Conservation (phyloP, 2,797 vertebrate species). For the Rhabdomys pumilio region DNA sequence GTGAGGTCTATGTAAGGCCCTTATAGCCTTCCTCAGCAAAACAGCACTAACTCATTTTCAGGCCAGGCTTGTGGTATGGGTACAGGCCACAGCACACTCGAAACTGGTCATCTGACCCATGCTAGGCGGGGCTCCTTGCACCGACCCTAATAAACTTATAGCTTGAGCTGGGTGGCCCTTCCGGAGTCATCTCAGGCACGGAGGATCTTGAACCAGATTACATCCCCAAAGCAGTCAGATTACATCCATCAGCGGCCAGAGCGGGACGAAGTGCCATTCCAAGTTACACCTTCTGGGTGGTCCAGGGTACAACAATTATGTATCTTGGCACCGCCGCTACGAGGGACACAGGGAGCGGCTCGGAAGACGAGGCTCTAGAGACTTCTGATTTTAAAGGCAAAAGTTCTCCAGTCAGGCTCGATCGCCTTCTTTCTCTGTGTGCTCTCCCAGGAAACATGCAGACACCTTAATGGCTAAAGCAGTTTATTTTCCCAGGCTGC, state of each 20-base stretch:
- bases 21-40: not conserved
- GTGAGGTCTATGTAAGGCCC: not conserved
- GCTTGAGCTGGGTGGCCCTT: not conserved
- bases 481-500: constrained; percentile 8
- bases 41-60: not conserved
- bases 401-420: not conserved
- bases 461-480: not conserved
- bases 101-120: not conserved
- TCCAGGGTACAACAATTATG: not conserved
- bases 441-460: not conserved
- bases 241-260: not conserved
- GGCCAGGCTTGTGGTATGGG: not conserved
- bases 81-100: not conserved
- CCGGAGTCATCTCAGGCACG: not conserved
- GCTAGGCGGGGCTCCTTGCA: not conserved
- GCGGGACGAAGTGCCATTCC: not conserved
- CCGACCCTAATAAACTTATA: not conserved
- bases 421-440: not conserved
- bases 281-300: constrained; percentile 39
- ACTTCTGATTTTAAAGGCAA: constrained; percentile 54
- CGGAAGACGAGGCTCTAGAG: not conserved
- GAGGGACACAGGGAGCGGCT: not conserved
- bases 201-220: not conserved
- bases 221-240: too few species aligned
- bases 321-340: constrained; percentile 12